Evolutionary conservation across 2,888 invertebrate species (phyloP).

Genomic region (Frankliniella fusca): DNA sequence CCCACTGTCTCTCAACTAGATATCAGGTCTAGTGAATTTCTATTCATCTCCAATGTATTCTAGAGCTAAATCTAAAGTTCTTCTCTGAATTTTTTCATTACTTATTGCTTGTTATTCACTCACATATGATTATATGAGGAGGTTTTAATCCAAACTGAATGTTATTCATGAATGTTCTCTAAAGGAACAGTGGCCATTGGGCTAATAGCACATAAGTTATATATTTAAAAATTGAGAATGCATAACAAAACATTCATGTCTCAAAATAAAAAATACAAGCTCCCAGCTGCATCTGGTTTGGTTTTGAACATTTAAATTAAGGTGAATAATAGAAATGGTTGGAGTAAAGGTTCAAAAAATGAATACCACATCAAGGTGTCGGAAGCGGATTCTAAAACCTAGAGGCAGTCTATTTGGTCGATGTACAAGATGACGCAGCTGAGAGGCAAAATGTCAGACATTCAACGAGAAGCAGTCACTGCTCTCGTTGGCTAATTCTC

Average conservation of each 20-base stretch:
- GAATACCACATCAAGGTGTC: neutral
- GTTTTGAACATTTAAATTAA: too few species aligned
- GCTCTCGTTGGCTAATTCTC: slow-evolving; percentile 22
- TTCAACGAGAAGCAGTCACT: slow-evolving; percentile 24
- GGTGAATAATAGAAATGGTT: too few species aligned
- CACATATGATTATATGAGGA: too few species aligned
- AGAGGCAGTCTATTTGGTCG: slow-evolving; percentile 3
- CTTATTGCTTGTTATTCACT: too few species aligned
- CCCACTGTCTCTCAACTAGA: too few species aligned
- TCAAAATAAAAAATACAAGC: neutral
- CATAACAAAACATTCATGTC: too few species aligned
- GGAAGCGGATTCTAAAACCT: slow-evolving; percentile 6
- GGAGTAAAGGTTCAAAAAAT: neutral
- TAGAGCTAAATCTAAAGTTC: too few species aligned
- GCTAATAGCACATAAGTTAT: neutral
- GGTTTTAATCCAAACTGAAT: neutral
- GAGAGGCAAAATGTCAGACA: slow-evolving; percentile 20
- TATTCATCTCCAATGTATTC: too few species aligned
- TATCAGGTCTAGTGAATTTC: too few species aligned
- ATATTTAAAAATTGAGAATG: neutral
- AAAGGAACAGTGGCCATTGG: neutral
- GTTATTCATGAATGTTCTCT: neutral
- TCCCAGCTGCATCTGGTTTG: neutral
- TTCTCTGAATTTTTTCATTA: too few species aligned
- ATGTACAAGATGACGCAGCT: slow-evolving; percentile 20